These are phyloP conservation scores for Periparus ater DNA, from an alignment of 2,797 vertebrate species.

Conservation along the genomic window DNA sequence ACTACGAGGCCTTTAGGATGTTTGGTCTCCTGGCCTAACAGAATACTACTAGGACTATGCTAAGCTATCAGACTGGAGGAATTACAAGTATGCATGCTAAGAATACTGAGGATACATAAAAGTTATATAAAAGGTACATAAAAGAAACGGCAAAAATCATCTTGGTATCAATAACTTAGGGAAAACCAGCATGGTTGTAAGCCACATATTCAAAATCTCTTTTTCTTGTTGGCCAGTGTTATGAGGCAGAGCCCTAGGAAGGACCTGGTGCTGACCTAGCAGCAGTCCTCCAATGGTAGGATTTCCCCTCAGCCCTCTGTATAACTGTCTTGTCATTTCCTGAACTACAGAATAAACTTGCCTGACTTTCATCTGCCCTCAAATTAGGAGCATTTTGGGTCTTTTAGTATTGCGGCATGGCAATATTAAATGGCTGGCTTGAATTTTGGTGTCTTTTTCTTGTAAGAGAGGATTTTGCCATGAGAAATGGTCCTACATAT, in stretches of 20 bases:
- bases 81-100: neutral
- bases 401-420: neutral
- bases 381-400: neutral
- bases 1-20: accelerated
- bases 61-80: neutral
- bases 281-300: accelerated
- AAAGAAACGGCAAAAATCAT: neutral
- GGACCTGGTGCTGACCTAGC: neutral
- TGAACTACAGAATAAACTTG: neutral
- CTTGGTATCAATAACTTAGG: neutral
- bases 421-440: neutral
- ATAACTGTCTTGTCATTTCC: neutral
- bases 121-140: neutral
- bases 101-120: neutral
- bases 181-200: neutral
- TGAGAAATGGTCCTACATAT: neutral
- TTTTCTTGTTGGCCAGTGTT: neutral
- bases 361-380: neutral
- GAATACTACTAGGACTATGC: neutral
- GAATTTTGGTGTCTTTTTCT: neutral
- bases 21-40: neutral
- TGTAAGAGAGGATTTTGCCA: neutral
- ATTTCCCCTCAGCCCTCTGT: neutral
- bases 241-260: neutral
- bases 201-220: accelerated